These are phyloP conservation scores for Varanus salvator DNA, from an alignment of 2,113 vertebrate genomes.

Conservation along the genomic window DNA sequence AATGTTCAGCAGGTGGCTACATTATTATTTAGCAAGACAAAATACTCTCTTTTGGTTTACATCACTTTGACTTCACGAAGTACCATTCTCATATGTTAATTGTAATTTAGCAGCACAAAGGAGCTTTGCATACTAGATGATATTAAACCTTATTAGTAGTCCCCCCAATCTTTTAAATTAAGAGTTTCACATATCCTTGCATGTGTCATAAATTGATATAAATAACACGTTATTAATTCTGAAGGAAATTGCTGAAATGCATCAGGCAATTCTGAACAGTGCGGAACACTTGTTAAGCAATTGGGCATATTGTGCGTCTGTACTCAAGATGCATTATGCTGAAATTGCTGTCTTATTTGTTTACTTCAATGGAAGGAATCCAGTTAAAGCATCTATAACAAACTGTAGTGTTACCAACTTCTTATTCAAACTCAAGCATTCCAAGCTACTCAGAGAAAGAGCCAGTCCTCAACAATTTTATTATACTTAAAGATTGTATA, in stretches of 20 bases:
- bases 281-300: conserved; percentile 12
- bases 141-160: conserved; percentile 10
- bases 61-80: conserved; percentile 23
- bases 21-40: not conserved
- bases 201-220: conserved; percentile 23
- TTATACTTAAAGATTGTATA: not conserved
- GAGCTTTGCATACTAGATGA: not conserved
- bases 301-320: not conserved
- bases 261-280: not conserved
- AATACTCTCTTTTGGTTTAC: conserved; percentile 2
- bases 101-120: conserved; percentile 16
- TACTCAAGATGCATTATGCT: not conserved
- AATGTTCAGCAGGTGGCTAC: not conserved
- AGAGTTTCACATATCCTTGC: not conserved
- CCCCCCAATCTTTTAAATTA: not conserved
- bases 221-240: conserved; percentile 3
- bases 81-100: conserved; percentile 1
- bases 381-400: not conserved
- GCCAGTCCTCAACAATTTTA: not conserved
- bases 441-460: not conserved
- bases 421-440: not conserved
- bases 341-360: not conserved
- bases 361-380: not conserved
- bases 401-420: not conserved
- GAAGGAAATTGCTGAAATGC: conserved; percentile 7